Evolutionary conservation across 2,888 invertebrate genomes (phyloP).

Genomic region (Nomada fabriciana): DNA sequence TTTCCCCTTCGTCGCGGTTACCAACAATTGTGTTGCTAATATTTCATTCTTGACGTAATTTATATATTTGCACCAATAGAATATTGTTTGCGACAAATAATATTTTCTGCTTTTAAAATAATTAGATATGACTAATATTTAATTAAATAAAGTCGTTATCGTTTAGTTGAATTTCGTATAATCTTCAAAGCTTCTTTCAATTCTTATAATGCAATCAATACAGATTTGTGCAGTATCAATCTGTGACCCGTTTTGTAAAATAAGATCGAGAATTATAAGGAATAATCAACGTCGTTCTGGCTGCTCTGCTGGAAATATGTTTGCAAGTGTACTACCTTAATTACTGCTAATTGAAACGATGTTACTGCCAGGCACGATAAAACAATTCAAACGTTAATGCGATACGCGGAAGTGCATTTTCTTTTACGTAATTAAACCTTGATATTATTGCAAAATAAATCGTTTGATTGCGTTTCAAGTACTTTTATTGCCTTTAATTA

Average conservation of each 20-base stretch:
- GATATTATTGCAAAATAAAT: neutral
- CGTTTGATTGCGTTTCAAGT: neutral
- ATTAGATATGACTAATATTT: too few species aligned
- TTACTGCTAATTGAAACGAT: neutral
- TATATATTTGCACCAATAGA: too few species aligned
- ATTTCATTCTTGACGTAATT: neutral
- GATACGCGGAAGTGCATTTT: neutral
- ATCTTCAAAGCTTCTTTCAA: neutral
- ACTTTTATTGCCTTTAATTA: neutral
- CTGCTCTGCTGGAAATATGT: neutral
- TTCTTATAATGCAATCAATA: too few species aligned
- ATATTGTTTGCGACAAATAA: too few species aligned
- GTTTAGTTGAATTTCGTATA: too few species aligned
- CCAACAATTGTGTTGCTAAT: slow-evolving; percentile 34
- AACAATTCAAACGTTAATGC: slow-evolving; percentile 3
- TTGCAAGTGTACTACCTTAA: neutral
- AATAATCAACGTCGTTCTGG: neutral
- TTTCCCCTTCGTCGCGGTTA: slow-evolving; percentile 15
- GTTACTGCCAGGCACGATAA: neutral
- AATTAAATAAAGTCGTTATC: too few species aligned
- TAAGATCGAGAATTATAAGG: neutral
- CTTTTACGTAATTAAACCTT: slow-evolving; percentile 15
- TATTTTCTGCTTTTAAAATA: too few species aligned
- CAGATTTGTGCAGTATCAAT: neutral
- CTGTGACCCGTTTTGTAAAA: neutral